These are phyloP conservation scores for Stegostoma tigrinum DNA, from an alignment of 2,113 vertebrate genomes.

Conservation along the genomic window DNA sequence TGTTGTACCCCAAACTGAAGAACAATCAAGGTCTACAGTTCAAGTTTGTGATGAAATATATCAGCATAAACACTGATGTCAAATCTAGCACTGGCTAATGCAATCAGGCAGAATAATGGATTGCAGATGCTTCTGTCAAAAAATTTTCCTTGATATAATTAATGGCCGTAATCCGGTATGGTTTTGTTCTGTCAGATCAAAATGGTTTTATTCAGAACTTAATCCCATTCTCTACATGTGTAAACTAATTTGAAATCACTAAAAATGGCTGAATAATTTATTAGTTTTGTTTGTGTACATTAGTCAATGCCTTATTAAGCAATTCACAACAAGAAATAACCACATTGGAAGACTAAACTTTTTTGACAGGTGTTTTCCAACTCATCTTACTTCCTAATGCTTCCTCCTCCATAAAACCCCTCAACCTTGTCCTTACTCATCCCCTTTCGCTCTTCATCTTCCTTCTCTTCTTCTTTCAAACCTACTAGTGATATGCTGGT, in stretches of 20 bases:
- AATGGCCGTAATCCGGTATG: background rate
- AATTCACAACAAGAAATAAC: background rate
- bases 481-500: too few relatives aligned
- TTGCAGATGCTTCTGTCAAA: background rate
- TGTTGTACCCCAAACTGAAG: background rate
- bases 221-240: background rate
- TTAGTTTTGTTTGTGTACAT: background rate
- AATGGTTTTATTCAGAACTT: background rate
- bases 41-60: background rate
- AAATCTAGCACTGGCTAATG: background rate
- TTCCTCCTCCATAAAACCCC: background rate
- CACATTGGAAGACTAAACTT: background rate
- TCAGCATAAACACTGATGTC: too few relatives aligned
- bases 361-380: background rate
- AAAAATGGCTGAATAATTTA: background rate
- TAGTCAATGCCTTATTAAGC: background rate
- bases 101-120: background rate
- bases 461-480: background rate
- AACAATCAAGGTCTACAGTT: background rate
- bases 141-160: background rate
- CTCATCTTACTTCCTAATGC: background rate
- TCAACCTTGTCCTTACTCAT: background rate
- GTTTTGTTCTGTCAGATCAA: background rate
- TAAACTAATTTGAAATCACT: background rate
- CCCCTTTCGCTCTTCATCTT: background rate